Evolutionary conservation across 2,113 vertebrate genomes (phyloP).

Genomic region (Mesitornis unicolor): DNA sequence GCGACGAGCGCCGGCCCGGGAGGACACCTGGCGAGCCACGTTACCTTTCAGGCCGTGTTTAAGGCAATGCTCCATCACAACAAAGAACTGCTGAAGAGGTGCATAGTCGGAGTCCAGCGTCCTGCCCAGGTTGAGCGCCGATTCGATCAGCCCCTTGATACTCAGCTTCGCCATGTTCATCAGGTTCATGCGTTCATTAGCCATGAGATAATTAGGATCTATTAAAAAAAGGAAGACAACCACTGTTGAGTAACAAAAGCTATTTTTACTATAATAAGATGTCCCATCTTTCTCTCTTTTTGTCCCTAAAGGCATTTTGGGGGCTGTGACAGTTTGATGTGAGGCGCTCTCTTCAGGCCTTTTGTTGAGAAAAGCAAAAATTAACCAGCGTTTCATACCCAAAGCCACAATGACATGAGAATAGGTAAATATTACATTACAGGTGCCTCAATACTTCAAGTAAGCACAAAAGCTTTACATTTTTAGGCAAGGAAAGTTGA

Average conservation of each 20-base stretch:
- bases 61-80: constrained; percentile 98
- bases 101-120: constrained; percentile 97
- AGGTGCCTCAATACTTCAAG: background rate
- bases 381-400: background rate
- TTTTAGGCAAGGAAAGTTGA: background rate
- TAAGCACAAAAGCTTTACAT: background rate
- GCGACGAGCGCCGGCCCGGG: fast-evolving
- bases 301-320: background rate
- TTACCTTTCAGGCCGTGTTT: constrained; percentile 96
- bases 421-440: background rate
- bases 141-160: constrained; percentile 97
- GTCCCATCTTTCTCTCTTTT: background rate
- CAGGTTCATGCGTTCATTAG: constrained; percentile 96
- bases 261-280: background rate
- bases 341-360: background rate
- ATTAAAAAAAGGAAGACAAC: background rate
- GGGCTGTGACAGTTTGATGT: background rate
- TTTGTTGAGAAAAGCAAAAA: background rate
- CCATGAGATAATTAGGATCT: constrained; percentile 98
- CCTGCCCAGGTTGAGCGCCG: constrained; percentile 91
- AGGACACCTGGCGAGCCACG: background rate
- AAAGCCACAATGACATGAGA: background rate
- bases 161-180: constrained; percentile 99
- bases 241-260: background rate
- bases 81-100: constrained; percentile 97